Conservation (phyloP, 2,888 invertebrate genomes). For the Polia nebulosa region DNA sequence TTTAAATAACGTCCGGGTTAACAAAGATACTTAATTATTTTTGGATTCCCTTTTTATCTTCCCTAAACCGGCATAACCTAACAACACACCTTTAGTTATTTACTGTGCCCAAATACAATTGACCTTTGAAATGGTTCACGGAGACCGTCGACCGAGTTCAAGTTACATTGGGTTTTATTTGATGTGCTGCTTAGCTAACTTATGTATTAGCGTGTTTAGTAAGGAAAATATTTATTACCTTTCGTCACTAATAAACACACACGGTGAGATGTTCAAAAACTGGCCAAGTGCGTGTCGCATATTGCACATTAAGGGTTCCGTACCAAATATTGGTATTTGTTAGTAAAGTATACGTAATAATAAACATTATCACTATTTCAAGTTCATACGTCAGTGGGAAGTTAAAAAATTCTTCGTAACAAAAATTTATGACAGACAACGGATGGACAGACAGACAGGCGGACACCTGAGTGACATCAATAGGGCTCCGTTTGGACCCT, state of each 20-base stretch:
- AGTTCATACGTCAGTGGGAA: too few relatives aligned
- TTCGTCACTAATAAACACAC: constrained; percentile 45
- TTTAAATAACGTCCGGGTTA: neutral
- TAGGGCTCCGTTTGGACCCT: too few relatives aligned
- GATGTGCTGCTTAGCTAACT: constrained; percentile 53
- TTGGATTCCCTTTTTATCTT: constrained; percentile 15
- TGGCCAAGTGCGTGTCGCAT: too few relatives aligned
- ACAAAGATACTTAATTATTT: neutral
- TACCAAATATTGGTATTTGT: too few relatives aligned
- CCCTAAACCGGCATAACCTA: constrained; percentile 1
- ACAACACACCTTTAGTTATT: constrained; percentile 42
- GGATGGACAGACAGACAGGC: too few relatives aligned
- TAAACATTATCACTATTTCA: too few relatives aligned
- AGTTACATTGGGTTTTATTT: constrained; percentile 34
- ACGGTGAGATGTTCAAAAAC: neutral
- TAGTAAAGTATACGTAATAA: too few relatives aligned
- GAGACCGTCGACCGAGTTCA: constrained; percentile 18
- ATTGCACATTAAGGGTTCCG: too few relatives aligned
- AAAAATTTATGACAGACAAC: too few relatives aligned
- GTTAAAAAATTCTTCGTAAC: too few relatives aligned
- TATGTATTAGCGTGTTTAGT: constrained; percentile 61
- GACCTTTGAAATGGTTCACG: neutral
- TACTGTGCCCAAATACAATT: neutral
- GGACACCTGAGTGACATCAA: too few relatives aligned
- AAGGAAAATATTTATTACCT: constrained; percentile 48